These are phyloP conservation scores for Bujurquina vittata DNA, from an alignment of 2,113 vertebrate genomes.

Conservation along the genomic window DNA sequence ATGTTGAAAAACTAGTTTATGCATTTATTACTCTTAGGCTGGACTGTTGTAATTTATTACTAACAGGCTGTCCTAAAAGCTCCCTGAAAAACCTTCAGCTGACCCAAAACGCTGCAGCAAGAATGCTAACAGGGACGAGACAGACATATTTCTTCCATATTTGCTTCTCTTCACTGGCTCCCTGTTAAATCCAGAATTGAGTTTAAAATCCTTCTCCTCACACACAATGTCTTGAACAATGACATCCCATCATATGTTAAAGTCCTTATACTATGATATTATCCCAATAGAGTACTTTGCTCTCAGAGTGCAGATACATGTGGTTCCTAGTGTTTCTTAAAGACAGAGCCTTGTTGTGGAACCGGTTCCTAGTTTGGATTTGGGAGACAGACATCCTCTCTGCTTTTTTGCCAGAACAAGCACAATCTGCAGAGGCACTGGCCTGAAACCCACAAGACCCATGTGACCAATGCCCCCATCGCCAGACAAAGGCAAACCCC, in stretches of 20 bases:
- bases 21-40: too few relatives aligned
- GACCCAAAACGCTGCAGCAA: neutral
- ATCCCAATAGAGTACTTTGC: neutral
- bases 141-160: neutral
- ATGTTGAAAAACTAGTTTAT: neutral
- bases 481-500: neutral
- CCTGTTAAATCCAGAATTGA: neutral
- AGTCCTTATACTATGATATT: neutral
- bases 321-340: neutral
- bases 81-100: neutral
- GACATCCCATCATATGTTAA: neutral
- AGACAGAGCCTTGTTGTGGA: neutral
- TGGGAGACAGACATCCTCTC: neutral
- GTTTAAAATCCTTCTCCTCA: neutral
- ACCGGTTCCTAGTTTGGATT: too few relatives aligned
- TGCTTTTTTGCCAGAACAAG: fast-evolving
- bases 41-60: neutral
- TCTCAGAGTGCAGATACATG: neutral
- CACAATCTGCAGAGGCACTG: neutral
- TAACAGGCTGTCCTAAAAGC: neutral
- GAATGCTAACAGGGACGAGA: neutral
- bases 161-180: neutral
- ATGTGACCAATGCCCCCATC: neutral
- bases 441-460: neutral
- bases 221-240: neutral